Evolutionary conservation across 2,113 vertebrate genomes (phyloP).

Genomic region (Nicator chloris): DNA sequence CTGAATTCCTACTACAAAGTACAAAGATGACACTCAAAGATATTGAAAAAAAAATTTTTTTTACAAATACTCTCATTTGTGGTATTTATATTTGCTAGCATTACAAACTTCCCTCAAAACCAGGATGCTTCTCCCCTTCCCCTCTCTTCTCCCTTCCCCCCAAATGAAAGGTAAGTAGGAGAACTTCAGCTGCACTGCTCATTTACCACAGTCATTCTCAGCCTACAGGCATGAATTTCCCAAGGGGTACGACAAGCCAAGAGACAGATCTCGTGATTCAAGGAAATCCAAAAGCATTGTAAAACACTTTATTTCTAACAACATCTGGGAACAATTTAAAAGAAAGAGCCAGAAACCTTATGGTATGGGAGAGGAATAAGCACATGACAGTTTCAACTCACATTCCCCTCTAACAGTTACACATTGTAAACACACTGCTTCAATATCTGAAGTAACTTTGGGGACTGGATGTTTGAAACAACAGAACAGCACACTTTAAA

Average conservation of each 20-base stretch:
- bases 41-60: background rate
- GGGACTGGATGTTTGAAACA: background rate
- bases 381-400: background rate
- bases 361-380: background rate
- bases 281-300: background rate
- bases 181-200: background rate
- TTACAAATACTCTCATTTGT: background rate
- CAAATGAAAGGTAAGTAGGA: background rate
- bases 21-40: background rate
- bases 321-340: slow-evolving; percentile 8
- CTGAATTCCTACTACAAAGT: background rate
- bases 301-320: slow-evolving; percentile 17
- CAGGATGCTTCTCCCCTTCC: background rate
- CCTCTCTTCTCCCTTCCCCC: background rate
- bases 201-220: slow-evolving; percentile 10
- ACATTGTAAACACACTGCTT: background rate
- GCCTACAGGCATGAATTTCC: slow-evolving; percentile 2
- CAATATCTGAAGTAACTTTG: background rate
- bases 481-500: background rate
- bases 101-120: background rate
- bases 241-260: background rate
- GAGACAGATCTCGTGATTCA: background rate
- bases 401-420: background rate
- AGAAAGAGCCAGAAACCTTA: background rate
- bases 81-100: background rate